Evolutionary conservation across 2,797 vertebrate genomes (phyloP), one percentile per base, ranked within the genome.

Genomic region (Pelobates cultripes): DNA sequence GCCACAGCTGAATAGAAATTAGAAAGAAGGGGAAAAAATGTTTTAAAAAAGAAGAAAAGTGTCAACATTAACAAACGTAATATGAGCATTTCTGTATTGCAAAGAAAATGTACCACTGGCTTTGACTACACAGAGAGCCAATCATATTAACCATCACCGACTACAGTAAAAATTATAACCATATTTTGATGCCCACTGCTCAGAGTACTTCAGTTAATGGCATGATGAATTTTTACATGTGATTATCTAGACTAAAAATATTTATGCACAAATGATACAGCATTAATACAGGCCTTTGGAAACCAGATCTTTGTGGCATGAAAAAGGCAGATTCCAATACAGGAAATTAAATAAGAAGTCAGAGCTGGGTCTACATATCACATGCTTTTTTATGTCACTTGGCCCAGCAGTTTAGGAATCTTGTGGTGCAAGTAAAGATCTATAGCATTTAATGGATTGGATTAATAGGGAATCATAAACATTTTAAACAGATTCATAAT

Each of bases 21-120:
- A 78, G 70, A 45, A 42, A 78, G 60, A 70, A 71, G 45, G 43
- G 71, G 70, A 45, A 42, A 78, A 60, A 70, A 71, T 63, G 43
- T 78, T 42, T 78, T 71, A 78, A 4, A 51, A 57, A 14, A 70
- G 45, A 71, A 70, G 57, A 70, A 70, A 70, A 63, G 43, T 68
- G 60, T 61, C 77, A 12, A 44, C 67, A 17, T 7, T 60, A 64
- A 28, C 67, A 78, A 70, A 78, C 47, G 71, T 60, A 60, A 57
- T 43, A 60, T 60, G 40, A 7, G 6, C 40, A 68, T 78, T 69
- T 40, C 9, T 28, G 28, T 55, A 78, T 44, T n/a, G 45, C 43
- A 78, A 51, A 51, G 28, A 28, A 78, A 77, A 53, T 78, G 41
- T 69, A 40, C 64, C 53, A 70, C 57, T 70, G 70, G 69, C 47